Evolutionary conservation across 1,140 invertebrate species (phyloP).

Genomic region (Diorhabda elongata): DNA sequence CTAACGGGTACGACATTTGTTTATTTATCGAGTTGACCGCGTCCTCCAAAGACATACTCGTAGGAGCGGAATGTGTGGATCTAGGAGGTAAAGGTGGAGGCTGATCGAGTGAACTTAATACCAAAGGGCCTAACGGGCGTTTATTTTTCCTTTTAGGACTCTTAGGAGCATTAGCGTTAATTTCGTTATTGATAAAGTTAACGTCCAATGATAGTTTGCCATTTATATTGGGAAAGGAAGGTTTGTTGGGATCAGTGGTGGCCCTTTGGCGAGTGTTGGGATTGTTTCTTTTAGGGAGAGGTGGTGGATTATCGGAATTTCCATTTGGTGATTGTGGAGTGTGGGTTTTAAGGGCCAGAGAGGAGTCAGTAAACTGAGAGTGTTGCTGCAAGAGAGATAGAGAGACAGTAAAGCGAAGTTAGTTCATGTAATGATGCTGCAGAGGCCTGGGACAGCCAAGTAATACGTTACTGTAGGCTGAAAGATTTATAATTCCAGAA

Average conservation of each 20-base stretch:
- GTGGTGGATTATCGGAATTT: slow-evolving; percentile 39
- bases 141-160: slow-evolving; percentile 10
- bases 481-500: neutral
- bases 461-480: neutral
- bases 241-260: slow-evolving; percentile 16
- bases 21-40: slow-evolving; percentile 55
- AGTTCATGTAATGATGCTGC: slow-evolving; percentile 25
- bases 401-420: slow-evolving; percentile 42
- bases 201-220: slow-evolving; percentile 17
- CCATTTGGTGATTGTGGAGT: slow-evolving; percentile 24
- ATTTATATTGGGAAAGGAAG: slow-evolving; percentile 11
- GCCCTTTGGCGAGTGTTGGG: slow-evolving; percentile 7
- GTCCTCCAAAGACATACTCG: slow-evolving; percentile 49
- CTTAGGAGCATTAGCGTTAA: slow-evolving; percentile 29
- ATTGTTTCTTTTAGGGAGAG: slow-evolving; percentile 42
- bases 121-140: slow-evolving; percentile 10
- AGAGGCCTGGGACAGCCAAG: slow-evolving; percentile 14
- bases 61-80: slow-evolving; percentile 48
- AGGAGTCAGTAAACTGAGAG: slow-evolving; percentile 29
- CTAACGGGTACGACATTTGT: slow-evolving; percentile 57
- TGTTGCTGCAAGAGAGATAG: slow-evolving; percentile 44
- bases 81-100: slow-evolving; percentile 61
- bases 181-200: slow-evolving; percentile 31
- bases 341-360: slow-evolving; percentile 29
- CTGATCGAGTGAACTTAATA: slow-evolving; percentile 18